Evolutionary conservation across 2,113 vertebrate species (phyloP).

Genomic region (Picathartes gymnocephalus): DNA sequence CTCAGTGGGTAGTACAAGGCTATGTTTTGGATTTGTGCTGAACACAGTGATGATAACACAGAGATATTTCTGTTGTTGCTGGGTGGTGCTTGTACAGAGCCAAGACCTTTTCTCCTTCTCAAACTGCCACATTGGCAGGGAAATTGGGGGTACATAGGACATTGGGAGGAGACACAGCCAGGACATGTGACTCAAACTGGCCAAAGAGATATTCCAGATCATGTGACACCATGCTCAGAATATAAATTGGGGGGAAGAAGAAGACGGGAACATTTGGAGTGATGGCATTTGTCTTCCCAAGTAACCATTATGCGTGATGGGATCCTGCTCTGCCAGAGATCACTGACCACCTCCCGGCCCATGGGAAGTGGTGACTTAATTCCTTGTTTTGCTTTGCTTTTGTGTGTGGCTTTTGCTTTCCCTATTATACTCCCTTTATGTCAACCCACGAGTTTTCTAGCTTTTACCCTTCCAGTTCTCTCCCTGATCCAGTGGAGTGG

Average conservation of each 20-base stretch:
- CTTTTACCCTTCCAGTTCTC: not conserved
- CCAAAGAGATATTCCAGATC: not conserved
- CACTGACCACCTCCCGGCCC: rapidly evolving
- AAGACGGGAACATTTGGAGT: not conserved
- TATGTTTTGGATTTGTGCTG: not conserved
- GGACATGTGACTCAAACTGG: not conserved
- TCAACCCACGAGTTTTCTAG: not conserved
- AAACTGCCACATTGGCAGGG: not conserved
- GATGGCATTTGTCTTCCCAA: not conserved
- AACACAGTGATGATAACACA: not conserved
- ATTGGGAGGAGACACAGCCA: not conserved
- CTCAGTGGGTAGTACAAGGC: not conserved
- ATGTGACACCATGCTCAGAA: not conserved
- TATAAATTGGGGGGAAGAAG: not conserved
- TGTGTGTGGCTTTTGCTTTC: not conserved
- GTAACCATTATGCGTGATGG: not conserved
- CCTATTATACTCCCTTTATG: not conserved
- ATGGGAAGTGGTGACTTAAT: not conserved
- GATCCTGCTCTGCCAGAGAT: not conserved
- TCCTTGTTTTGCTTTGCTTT: not conserved
- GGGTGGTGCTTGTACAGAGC: not conserved
- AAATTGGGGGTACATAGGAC: not conserved
- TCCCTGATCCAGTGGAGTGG: not conserved
- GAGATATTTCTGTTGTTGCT: not conserved
- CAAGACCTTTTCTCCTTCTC: not conserved